A percentile compares a stretch with the other conserved stretches of the same genome.
Evolutionary conservation across 2,888 invertebrate genomes (phyloP).

Genomic region (Tuta absoluta): DNA sequence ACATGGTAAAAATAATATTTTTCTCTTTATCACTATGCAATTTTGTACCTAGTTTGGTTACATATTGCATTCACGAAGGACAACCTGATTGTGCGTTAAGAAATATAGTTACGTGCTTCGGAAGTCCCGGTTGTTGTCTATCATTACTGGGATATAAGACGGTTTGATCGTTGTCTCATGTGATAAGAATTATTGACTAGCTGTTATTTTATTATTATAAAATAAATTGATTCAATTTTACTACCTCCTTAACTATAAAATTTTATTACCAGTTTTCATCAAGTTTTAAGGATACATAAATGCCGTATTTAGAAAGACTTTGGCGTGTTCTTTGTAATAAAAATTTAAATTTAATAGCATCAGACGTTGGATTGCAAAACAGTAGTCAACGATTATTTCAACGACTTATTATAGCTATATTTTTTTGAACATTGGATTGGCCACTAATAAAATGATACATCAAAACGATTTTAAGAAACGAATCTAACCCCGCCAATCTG

Average conservation of each 20-base stretch:
- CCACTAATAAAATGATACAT: slow-evolving; percentile 4
- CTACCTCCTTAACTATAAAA: too few species aligned
- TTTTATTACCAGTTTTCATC: not conserved
- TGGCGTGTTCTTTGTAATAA: slow-evolving; percentile 27
- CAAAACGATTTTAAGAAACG: slow-evolving; percentile 47
- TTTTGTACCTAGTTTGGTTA: too few species aligned
- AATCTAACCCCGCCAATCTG: slow-evolving; percentile 40
- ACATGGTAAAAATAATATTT: too few species aligned
- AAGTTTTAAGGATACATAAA: slow-evolving; percentile 4
- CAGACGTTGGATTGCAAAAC: slow-evolving; percentile 16
- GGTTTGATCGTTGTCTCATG: too few species aligned
- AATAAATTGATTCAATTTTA: not conserved
- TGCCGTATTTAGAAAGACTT: slow-evolving; percentile 10
- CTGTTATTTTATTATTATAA: too few species aligned
- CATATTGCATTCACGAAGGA: too few species aligned
- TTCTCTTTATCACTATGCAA: too few species aligned
- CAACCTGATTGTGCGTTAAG: too few species aligned
- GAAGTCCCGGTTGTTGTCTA: too few species aligned
- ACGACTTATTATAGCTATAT: not conserved
- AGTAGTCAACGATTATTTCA: not conserved
- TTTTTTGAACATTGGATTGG: not conserved
- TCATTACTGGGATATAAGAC: too few species aligned
- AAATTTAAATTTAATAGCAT: slow-evolving; percentile 41
- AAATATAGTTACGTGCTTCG: too few species aligned
- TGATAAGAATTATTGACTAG: too few species aligned